Evolutionary conservation across 2,113 vertebrate species (phyloP), one percentile per base, ranked within the genome.

Genomic region (Corythornis vintsioides): DNA sequence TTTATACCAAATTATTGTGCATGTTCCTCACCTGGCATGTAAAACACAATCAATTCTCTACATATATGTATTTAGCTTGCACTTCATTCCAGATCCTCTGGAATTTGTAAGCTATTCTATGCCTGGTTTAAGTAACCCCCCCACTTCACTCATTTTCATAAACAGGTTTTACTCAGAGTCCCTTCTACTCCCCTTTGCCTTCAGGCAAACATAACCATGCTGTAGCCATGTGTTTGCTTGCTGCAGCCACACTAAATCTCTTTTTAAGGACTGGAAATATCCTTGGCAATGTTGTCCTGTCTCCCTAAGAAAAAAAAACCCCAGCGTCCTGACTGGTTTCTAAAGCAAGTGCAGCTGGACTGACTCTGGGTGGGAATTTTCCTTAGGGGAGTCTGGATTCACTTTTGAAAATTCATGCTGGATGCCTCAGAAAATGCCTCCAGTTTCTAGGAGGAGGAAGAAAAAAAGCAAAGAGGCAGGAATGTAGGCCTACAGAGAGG

Each of bases 321-420:
- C 38, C 29, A 59, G 25, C 4, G 17, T 72, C 73, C 77, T 82
- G 66, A 78, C 0, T 0, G 16, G 47, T 40, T 89, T 83, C 73
- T 79, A 93, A 84, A 93, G 43, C 70, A 92, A 94, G 79, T 65
- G 48, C 86, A 92, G 92, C 86, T 96, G 65, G 47, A 86, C 57
- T 63, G 5, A 53, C 14, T 65, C 65, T 38, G 70, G 76, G 83
- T 86, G 92, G 90, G 83, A 86, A 61, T 65, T 96, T 77, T 94
- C 72, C 79, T 83, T 71, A 71, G 43, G 76, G 64, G 13, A 83
- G 48, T 61, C 92, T 86, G 72, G 83, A 56, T 91, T 91, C 53
- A 60, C 53, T 88, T 83, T 63, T 50, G 29, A 64, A 60, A 86
- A 40, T 67, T 71, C 64, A 15, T 20, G 53, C 61, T 89, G 29